Evolutionary conservation across 2,797 vertebrate species (phyloP).

Genomic region (Gobio occitaniae): DNA sequence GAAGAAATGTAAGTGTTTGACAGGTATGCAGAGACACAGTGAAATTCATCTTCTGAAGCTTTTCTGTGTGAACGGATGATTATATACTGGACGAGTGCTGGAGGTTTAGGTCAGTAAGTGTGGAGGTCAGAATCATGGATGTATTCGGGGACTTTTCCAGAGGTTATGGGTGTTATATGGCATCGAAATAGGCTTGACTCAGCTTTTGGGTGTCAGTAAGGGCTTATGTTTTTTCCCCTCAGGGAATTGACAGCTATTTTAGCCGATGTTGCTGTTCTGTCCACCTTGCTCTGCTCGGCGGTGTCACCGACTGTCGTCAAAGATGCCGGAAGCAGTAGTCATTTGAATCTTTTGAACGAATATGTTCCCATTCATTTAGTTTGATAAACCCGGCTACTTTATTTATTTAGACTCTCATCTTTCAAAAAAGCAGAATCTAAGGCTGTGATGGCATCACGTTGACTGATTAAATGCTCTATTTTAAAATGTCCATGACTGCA

Average conservation of each 20-base stretch:
- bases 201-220: constrained; percentile 37
- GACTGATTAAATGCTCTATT: background rate
- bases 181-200: constrained; percentile 40
- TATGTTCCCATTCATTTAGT: background rate
- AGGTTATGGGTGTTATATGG: constrained; percentile 44
- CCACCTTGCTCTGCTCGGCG: background rate
- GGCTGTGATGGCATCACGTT: background rate
- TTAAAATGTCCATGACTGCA: background rate
- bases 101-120: background rate
- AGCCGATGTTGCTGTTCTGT: constrained; percentile 39
- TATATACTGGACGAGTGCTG: background rate
- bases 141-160: constrained; percentile 15
- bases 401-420: background rate
- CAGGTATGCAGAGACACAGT: constrained; percentile 15
- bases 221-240: constrained; percentile 21
- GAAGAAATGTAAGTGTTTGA: constrained; percentile 19
- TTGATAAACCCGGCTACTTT: background rate
- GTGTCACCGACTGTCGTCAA: constrained; percentile 32
- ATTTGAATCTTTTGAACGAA: background rate
- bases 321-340: background rate
- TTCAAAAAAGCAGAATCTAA: background rate
- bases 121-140: constrained; percentile 23
- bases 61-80: constrained; percentile 27
- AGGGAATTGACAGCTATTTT: constrained; percentile 47
- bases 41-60: constrained; percentile 3